phyloP scores from a whole-genome alignment of 2,113 vertebrate genomes.

The Apteryx mantelli region DNA sequence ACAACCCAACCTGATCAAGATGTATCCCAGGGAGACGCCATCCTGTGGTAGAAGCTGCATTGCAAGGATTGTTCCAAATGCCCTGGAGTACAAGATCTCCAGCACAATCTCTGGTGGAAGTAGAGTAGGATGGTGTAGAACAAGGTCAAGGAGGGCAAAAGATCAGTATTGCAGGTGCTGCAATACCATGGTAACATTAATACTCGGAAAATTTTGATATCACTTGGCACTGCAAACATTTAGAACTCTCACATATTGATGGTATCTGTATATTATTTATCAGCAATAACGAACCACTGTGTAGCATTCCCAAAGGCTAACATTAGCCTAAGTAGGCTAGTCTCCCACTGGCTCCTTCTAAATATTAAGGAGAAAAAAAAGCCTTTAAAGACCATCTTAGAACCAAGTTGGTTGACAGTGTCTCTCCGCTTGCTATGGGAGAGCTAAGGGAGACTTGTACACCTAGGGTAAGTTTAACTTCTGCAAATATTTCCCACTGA shows the following conservation, averaged over 20 bases:
- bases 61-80: background rate
- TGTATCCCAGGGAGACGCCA: background rate
- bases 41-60: background rate
- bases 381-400: background rate
- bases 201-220: background rate
- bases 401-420: background rate
- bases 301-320: background rate
- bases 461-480: background rate
- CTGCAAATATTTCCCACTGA: background rate
- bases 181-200: background rate
- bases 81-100: background rate
- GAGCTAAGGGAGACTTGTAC: background rate
- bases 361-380: background rate
- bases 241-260: background rate
- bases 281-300: background rate
- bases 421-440: background rate
- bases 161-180: background rate
- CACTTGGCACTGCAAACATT: background rate
- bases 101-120: background rate
- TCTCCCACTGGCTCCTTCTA: background rate
- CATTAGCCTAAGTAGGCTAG: background rate
- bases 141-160: background rate
- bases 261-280: background rate
- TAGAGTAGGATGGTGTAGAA: background rate
- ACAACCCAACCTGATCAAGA: background rate